These are phyloP conservation scores for Greenwoodochromis staneri DNA, from an alignment of 2,113 vertebrate species.

Conservation along the genomic window DNA sequence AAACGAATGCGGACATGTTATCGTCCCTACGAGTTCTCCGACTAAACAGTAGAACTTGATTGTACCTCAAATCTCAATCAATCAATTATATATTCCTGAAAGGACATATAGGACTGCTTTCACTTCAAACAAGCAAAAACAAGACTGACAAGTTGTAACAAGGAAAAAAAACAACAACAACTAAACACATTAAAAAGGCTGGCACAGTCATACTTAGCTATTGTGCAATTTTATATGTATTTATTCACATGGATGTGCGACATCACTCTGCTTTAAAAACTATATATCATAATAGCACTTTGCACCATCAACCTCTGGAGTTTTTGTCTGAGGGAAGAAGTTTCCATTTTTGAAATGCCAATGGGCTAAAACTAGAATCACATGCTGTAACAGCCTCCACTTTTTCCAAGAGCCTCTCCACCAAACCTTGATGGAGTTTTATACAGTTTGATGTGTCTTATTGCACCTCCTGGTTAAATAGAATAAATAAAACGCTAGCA, in stretches of 20 bases:
- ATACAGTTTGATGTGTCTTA: neutral
- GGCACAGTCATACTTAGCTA: neutral
- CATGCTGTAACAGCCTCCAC: neutral
- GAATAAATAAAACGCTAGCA: neutral
- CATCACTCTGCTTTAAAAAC: neutral
- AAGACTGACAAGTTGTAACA: neutral
- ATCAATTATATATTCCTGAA: neutral
- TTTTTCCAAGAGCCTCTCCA: neutral
- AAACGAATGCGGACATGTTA: neutral
- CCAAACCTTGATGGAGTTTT: neutral
- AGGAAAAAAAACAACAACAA: neutral
- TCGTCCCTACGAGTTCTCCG: neutral
- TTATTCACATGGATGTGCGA: neutral
- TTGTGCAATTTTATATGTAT: neutral
- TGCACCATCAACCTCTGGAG: neutral
- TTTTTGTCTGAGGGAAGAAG: neutral
- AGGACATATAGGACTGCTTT: neutral
- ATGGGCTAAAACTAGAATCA: neutral
- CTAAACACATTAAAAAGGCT: neutral
- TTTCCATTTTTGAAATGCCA: neutral
- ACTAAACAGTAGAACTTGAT: neutral
- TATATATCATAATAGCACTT: neutral
- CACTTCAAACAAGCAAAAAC: neutral
- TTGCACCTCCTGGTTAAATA: neutral
- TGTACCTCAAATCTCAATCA: neutral